These are phyloP conservation scores for Cynodonichthys magdalenae DNA, from an alignment of 2,797 vertebrate genomes.

Conservation along the genomic window DNA sequence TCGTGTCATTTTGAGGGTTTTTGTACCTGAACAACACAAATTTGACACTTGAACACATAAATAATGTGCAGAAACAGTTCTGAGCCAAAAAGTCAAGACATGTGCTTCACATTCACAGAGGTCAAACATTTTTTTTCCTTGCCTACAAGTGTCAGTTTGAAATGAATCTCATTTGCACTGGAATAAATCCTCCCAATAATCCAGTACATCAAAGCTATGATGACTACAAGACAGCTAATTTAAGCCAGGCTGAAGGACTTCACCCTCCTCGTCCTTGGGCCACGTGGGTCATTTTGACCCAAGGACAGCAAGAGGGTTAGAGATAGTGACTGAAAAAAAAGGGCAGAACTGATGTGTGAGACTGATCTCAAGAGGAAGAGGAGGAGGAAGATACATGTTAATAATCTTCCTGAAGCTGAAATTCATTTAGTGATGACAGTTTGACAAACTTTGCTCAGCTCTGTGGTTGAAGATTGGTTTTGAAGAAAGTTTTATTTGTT, in stretches of 20 bases:
- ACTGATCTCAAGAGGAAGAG: conserved; percentile 10
- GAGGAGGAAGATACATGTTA: not conserved
- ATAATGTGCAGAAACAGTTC: not conserved
- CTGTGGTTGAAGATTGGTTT: conserved; percentile 1
- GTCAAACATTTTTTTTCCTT: not conserved
- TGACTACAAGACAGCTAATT: conserved; percentile 69
- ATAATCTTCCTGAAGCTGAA: conserved; percentile 33
- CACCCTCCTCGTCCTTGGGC: no score
- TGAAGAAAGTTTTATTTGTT: conserved; percentile 7
- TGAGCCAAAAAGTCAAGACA: not conserved
- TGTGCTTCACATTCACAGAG: not conserved
- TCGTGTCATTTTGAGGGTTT: no score
- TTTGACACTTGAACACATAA: not conserved
- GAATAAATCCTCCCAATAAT: conserved; percentile 39
- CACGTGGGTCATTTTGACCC: no score
- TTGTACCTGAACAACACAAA: no score
- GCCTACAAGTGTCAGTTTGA: conserved; percentile 16
- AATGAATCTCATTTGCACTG: conserved; percentile 24
- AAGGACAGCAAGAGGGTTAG: not conserved
- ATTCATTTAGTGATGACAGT: conserved; percentile 29
- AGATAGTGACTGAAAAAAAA: conserved; percentile 22
- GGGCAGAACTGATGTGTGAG: conserved; percentile 11
- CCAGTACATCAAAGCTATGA: conserved; percentile 50
- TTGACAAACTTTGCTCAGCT: conserved; percentile 31
- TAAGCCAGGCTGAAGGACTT: conserved; percentile 44